Conservation (phyloP, 1,140 invertebrate genomes). For the Nephila pilipes region DNA sequence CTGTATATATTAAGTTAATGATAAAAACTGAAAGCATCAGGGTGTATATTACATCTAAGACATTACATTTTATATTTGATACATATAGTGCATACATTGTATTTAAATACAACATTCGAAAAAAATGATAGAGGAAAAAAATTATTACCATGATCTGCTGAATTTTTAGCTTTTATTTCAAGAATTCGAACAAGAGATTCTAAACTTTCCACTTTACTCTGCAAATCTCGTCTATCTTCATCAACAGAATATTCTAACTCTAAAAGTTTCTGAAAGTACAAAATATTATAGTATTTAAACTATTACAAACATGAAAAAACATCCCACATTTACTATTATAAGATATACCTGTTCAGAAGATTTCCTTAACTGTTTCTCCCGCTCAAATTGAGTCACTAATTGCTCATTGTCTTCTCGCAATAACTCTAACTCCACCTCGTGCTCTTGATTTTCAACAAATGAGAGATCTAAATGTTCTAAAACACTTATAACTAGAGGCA, state of each 20-base stretch:
- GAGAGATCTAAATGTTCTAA: slow-evolving; percentile 97
- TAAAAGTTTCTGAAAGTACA: slow-evolving; percentile 88
- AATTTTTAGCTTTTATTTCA: slow-evolving; percentile 98
- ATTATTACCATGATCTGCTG: slow-evolving; percentile 92
- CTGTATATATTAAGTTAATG: too few species aligned
- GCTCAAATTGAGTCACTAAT: slow-evolving; percentile 98
- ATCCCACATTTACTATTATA: neutral
- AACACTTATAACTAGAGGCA: slow-evolving; percentile 98
- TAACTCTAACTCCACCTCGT: slow-evolving; percentile 97
- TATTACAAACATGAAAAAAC: neutral
- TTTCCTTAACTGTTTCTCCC: slow-evolving; percentile 97
- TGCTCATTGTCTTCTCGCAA: slow-evolving; percentile 99
- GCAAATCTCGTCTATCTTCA: slow-evolving; percentile 95
- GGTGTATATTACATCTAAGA: too few species aligned
- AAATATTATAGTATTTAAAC: neutral
- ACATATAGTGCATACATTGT: neutral
- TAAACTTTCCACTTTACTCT: slow-evolving; percentile 95
- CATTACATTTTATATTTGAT: too few species aligned
- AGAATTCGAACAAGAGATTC: slow-evolving; percentile 99
- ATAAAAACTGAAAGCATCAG: too few species aligned
- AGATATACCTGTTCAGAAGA: slow-evolving; percentile 86
- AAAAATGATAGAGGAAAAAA: neutral
- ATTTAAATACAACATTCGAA: neutral
- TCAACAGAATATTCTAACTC: slow-evolving; percentile 97
- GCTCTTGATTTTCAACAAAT: slow-evolving; percentile 98